Percentiles rank a stretch among this genome's conserved stretches.
These are phyloP conservation scores for Plectrocnemia conspersa DNA, from an alignment of 1,140 invertebrate species.

Conservation along the genomic window DNA sequence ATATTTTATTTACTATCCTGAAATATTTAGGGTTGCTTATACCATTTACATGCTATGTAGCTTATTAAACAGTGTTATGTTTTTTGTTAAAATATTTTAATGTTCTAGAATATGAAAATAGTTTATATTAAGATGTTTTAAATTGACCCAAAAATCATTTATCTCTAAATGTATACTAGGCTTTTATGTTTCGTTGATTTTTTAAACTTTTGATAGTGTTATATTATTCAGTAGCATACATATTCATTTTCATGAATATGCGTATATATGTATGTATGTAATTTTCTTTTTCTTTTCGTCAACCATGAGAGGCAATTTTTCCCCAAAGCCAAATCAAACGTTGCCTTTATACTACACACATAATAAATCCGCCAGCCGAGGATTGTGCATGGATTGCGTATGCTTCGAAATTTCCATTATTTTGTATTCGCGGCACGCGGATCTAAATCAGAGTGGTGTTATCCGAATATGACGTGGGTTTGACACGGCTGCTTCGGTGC, in stretches of 20 bases:
- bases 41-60: background rate
- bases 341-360: no score
- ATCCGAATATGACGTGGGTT: slow-evolving; percentile 21
- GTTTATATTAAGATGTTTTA: no score
- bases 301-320: background rate
- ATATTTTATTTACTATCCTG: background rate
- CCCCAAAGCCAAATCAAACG: background rate
- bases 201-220: no score
- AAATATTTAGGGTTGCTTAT: background rate
- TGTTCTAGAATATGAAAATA: no score
- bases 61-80: background rate
- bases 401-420: slow-evolving; percentile 13
- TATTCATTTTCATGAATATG: no score
- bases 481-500: slow-evolving; percentile 16
- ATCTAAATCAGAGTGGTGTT: slow-evolving; percentile 16
- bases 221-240: no score
- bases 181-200: no score
- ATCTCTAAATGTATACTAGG: no score
- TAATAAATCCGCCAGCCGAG: background rate
- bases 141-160: no score
- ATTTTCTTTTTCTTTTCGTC: no score
- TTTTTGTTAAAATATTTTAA: background rate
- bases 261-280: no score
- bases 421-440: slow-evolving; percentile 14
- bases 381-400: background rate